Evolutionary conservation across 2,113 vertebrate species (phyloP).

Genomic region (Callopanchax toddi): DNA sequence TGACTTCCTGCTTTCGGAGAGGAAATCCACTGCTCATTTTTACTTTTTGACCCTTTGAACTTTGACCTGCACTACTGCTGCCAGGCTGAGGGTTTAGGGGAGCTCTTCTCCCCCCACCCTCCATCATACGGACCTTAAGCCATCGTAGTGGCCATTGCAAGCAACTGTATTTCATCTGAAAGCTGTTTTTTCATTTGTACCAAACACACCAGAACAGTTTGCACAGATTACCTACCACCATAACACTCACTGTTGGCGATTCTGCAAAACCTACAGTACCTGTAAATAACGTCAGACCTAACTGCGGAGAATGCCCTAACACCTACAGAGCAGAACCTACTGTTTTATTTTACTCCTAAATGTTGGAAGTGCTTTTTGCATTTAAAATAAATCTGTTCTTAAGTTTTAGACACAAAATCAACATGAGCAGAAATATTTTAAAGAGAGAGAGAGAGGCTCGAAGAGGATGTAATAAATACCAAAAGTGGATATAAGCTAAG

Average conservation of each 20-base stretch:
- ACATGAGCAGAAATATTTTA: constrained; percentile 51
- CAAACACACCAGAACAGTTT: constrained; percentile 49
- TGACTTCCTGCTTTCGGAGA: constrained; percentile 76
- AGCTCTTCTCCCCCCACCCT: constrained; percentile 44
- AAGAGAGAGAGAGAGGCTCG: constrained; percentile 29
- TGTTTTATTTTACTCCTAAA: constrained; percentile 58
- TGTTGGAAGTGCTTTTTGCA: constrained; percentile 67
- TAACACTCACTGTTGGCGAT: constrained; percentile 40
- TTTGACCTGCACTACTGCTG: constrained; percentile 82
- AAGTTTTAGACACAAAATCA: constrained; percentile 62
- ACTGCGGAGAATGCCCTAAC: constrained; percentile 44
- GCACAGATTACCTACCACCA: constrained; percentile 49
- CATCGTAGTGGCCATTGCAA: constrained; percentile 75
- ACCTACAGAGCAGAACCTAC: constrained; percentile 50
- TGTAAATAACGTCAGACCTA: constrained; percentile 63
- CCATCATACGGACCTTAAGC: constrained; percentile 78
- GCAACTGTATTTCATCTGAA: constrained; percentile 63
- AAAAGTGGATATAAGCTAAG: constrained; percentile 74
- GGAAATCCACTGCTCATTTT: constrained; percentile 73
- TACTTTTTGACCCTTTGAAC: constrained; percentile 78
- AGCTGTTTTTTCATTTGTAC: constrained; percentile 70
- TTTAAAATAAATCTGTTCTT: constrained; percentile 49
- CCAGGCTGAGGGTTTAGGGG: constrained; percentile 59
- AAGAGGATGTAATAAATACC: constrained; percentile 70
- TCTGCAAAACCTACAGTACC: constrained; percentile 26